Base-by-base conservation (phyloP, 2,888 invertebrate species). In the Noctua janthe region DNA sequence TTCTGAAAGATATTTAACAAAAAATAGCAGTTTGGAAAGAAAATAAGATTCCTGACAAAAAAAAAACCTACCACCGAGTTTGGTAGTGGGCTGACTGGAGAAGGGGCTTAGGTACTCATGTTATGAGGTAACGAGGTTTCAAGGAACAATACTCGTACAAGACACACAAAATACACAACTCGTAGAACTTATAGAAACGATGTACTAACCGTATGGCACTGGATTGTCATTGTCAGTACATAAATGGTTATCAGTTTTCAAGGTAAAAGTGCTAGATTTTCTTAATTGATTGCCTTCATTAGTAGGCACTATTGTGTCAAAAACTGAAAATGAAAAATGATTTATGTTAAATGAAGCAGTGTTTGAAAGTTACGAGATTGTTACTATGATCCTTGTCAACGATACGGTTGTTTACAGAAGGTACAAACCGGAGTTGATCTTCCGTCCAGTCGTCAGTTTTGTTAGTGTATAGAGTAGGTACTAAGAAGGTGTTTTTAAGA, bases 151-250 rank as follows among this genome's bases (percentile, higher is more conserved):
- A n/a, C n/a, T n/a, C n/a, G n/a, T n/a, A 62, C 59, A 62, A 15
- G 15, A 35, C 35, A 35, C 35, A 13, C 56, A n/a, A 62, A 29
- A 29, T 29, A 64, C 64, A 35, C 17, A n/a, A 64, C 29, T 17
- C 17, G 17, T 64, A 35, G 7, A 64, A 64, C 17, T 62, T 35
- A 39, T 10, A 51, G 13, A 59, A 39, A 39, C 7, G 10, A 51
- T 76, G 1, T 35, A 88, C 92, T 90, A 81, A 84, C 88, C 88
- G 10, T 47, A 77, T n/a, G 69, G 47, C 7, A 49, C 13, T 29
- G 51, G 64, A 35, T 78, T 71, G 6, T 29, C 67, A 35, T 39
- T 35, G 11, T 29, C 17, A n/a, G 51, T 20, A 47, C 47, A 69
- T 69, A 69, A 17, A 69, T 47, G 17, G 8, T 4, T 69, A 49